Evolutionary conservation across 1,140 invertebrate genomes (phyloP).

Genomic region (Tetramorium alpestre): DNA sequence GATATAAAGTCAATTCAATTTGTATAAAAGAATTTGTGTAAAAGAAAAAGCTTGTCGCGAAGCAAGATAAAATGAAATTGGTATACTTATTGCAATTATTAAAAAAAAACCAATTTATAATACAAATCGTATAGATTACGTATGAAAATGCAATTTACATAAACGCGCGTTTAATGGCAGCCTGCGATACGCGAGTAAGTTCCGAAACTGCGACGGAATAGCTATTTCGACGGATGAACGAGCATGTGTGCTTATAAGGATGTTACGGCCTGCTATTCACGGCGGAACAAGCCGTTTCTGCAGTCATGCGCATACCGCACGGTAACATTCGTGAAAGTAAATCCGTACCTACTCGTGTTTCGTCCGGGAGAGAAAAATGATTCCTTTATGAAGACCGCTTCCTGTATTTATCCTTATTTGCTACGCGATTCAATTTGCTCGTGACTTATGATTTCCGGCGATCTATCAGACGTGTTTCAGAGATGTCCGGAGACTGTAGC

Average conservation of each 20-base stretch:
- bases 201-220: not conserved
- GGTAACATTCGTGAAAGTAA: constrained; percentile 26
- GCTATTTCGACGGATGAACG: constrained; percentile 49
- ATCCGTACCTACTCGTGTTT: constrained; percentile 24
- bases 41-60: not conserved
- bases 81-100: not conserved
- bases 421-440: constrained; percentile 44
- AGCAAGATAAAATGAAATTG: not conserved
- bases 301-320: constrained; percentile 9
- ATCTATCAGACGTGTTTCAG: constrained; percentile 30
- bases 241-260: constrained; percentile 24
- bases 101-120: not conserved
- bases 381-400: constrained; percentile 24
- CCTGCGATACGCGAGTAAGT: not conserved
- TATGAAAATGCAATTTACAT: constrained; percentile 14
- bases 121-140: not conserved
- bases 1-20: not conserved
- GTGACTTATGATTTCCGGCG: constrained; percentile 56
- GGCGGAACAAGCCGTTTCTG: constrained; percentile 31
- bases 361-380: constrained; percentile 13
- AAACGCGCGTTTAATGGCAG: constrained; percentile 24
- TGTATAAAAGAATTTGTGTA: not conserved
- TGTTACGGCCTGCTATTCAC: not conserved
- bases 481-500: not conserved
- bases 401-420: constrained; percentile 50